Conservation (phyloP, 2,888 invertebrate genomes). For the Eristalis intricaria region DNA sequence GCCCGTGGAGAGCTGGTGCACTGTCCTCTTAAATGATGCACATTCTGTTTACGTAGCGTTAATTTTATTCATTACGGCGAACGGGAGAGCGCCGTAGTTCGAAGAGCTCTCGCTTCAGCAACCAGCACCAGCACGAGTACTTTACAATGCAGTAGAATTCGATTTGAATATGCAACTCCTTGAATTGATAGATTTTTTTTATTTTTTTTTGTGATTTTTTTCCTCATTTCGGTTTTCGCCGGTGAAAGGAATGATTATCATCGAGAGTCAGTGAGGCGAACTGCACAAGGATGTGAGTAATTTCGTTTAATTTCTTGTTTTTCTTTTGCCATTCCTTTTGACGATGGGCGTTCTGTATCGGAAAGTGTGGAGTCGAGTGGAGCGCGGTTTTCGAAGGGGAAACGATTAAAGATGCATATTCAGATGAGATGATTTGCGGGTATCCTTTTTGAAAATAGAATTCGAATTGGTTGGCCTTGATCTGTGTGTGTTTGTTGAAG, state of each 20-base stretch:
- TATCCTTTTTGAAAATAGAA: neutral
- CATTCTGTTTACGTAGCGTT: slow-evolving; percentile 59
- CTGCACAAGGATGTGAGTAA: neutral
- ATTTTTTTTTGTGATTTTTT: slow-evolving; percentile 3
- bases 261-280: neutral
- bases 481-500: neutral
- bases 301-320: neutral
- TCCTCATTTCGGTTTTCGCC: neutral
- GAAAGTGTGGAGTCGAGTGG: neutral
- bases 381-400: neutral
- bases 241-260: neutral
- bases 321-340: neutral
- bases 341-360: neutral
- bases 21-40: slow-evolving; percentile 63
- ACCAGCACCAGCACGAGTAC: neutral
- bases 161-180: neutral
- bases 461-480: neutral
- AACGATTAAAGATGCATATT: neutral
- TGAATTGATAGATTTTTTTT: slow-evolving; percentile 25
- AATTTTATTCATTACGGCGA: slow-evolving; percentile 66
- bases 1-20: slow-evolving; percentile 28
- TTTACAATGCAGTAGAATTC: neutral
- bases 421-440: neutral
- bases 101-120: neutral
- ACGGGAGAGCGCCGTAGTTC: neutral